phyloP scores from a whole-genome alignment of 2,888 invertebrate genomes.

The Gonocerus acuteangulatus region DNA sequence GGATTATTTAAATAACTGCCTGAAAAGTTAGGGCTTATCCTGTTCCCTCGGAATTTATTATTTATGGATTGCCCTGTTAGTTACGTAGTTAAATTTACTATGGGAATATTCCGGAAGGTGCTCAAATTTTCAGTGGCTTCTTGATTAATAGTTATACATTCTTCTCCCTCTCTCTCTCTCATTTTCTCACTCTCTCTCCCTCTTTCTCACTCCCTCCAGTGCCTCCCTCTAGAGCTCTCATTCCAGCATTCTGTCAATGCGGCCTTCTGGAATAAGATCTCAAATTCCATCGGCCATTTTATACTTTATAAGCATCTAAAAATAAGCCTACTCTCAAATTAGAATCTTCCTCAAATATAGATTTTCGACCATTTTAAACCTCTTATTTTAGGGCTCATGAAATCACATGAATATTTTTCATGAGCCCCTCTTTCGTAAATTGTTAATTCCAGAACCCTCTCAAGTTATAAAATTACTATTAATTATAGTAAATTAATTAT shows the following conservation, averaged over 20 bases:
- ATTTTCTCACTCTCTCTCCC: background rate
- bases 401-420: too few species aligned
- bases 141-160: conserved; percentile 24
- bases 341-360: too few species aligned
- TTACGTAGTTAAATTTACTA: conserved; percentile 24
- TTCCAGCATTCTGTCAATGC: background rate
- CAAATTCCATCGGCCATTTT: too few species aligned
- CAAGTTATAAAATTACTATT: too few species aligned
- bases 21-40: conserved; percentile 18
- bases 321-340: too few species aligned
- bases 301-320: too few species aligned
- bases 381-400: too few species aligned
- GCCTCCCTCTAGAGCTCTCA: background rate
- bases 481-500: too few species aligned
- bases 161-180: background rate
- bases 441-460: too few species aligned
- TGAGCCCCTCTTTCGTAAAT: too few species aligned
- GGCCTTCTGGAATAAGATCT: background rate
- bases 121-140: conserved; percentile 22
- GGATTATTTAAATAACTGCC: conserved; percentile 23
- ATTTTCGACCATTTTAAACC: too few species aligned
- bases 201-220: background rate
- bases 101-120: conserved; percentile 20
- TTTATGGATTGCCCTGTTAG: conserved; percentile 17
- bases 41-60: background rate